Percentiles rank a stretch among this genome's conserved stretches.
These are phyloP conservation scores for Acanthurus tractus DNA, from an alignment of 2,797 vertebrate species.

Conservation along the genomic window DNA sequence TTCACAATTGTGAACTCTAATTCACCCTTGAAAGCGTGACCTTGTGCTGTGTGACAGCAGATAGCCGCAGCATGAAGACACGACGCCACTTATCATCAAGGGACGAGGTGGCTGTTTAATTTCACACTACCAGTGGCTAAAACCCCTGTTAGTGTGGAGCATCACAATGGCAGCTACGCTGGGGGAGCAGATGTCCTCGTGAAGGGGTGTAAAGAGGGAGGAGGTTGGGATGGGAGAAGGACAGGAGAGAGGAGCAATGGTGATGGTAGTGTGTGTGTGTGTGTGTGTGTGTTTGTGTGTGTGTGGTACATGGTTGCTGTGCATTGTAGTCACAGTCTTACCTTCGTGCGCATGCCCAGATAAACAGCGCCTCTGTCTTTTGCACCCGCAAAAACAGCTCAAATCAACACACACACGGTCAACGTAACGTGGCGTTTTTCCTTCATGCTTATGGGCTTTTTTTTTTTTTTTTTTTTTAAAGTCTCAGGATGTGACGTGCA, in stretches of 20 bases:
- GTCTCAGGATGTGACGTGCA: constrained; percentile 17
- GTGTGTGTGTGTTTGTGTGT: constrained; percentile 29
- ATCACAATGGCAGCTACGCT: constrained; percentile 79
- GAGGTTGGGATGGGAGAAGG: constrained; percentile 61
- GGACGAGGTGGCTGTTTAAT: constrained; percentile 84
- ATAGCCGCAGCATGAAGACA: constrained; percentile 81
- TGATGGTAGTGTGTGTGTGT: constrained; percentile 13
- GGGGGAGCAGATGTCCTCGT: constrained; percentile 83
- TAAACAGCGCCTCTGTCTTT: constrained; percentile 51
- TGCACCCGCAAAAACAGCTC: constrained; percentile 9
- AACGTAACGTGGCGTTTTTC: constrained; percentile 7
- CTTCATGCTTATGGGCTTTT: constrained; percentile 20
- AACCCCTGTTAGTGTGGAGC: constrained; percentile 80
- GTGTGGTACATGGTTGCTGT: constrained; percentile 48
- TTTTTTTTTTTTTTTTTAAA: constrained; percentile 39
- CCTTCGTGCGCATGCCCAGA: constrained; percentile 58
- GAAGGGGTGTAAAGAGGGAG: constrained; percentile 79
- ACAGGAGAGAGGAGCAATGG: constrained; percentile 49
- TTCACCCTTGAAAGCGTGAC: constrained; percentile 82
- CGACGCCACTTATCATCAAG: constrained; percentile 83
- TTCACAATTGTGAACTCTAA: constrained; percentile 76
- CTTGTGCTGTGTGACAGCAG: constrained; percentile 81
- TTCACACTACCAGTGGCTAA: constrained; percentile 84
- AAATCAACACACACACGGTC: constrained; percentile 38
- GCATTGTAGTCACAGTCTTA: constrained; percentile 63